Percentiles rank a stretch among this genome's conserved stretches.
These are phyloP conservation scores for Ascaphus truei DNA, from an alignment of 2,113 vertebrate species.

Conservation along the genomic window DNA sequence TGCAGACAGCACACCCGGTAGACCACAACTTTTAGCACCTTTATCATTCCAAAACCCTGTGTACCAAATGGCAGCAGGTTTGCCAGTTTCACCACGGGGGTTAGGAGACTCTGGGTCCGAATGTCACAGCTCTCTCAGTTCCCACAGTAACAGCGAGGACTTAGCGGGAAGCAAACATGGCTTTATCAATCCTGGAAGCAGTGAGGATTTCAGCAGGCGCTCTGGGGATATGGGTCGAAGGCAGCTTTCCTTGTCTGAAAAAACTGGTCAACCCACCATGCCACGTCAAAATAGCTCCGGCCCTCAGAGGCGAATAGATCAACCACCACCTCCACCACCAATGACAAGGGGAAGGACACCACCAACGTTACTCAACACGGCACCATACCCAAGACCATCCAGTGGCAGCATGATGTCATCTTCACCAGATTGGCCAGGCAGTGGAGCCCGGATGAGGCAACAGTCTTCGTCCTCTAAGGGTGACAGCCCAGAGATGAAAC, in stretches of 20 bases:
- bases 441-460: conserved; percentile 82
- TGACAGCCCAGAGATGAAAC: conserved; percentile 92
- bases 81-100: conserved; percentile 85
- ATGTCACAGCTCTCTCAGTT: conserved; percentile 96
- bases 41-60: conserved; percentile 97
- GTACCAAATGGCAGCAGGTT: conserved; percentile 95
- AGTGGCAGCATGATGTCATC: conserved; percentile 83
- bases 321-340: conserved; percentile 72
- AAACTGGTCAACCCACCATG: conserved; percentile 74
- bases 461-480: conserved; percentile 93
- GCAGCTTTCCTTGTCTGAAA: conserved; percentile 85
- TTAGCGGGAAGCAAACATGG: conserved; percentile 59
- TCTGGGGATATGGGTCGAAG: conserved; percentile 82
- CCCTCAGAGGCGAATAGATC: conserved; percentile 89
- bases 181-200: conserved; percentile 64
- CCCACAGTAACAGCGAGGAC: conserved; percentile 96
- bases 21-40: conserved; percentile 88
- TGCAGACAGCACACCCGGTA: conserved; percentile 71
- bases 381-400: conserved; percentile 81
- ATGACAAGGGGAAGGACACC: conserved; percentile 82
- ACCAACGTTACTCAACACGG: conserved; percentile 75
- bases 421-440: conserved; percentile 86
- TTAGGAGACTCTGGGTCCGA: conserved; percentile 89
- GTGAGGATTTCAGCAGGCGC: conserved; percentile 78
- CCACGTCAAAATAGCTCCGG: conserved; percentile 90